Conservation (phyloP, 1,140 invertebrate genomes). For the Zaprionus ghesquierei region DNA sequence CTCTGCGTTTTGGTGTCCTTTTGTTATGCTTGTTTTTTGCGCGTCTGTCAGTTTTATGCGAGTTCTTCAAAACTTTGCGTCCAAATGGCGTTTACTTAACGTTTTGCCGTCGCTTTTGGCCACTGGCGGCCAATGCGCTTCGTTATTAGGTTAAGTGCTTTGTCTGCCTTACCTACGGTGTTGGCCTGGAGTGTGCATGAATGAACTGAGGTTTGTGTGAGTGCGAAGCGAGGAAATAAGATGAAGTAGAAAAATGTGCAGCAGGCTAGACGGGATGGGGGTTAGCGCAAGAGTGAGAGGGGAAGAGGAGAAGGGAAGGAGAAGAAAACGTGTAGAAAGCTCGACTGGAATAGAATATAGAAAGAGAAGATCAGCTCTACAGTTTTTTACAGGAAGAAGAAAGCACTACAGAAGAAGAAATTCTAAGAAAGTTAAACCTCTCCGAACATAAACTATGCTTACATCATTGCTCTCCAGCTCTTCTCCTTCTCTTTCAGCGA, state of each 20-base stretch:
- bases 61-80: constrained; percentile 75
- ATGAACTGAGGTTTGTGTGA: not conserved
- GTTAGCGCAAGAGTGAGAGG: not conserved
- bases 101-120: constrained; percentile 54
- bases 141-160: constrained; percentile 77
- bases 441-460: too few species aligned
- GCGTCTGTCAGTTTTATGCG: constrained; percentile 77
- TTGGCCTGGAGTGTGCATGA: not conserved
- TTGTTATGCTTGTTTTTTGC: constrained; percentile 22
- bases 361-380: not conserved
- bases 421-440: too few species aligned
- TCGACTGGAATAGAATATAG: not conserved
- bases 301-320: not conserved
- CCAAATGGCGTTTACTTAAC: constrained; percentile 77
- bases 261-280: too few species aligned
- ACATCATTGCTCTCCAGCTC: too few species aligned
- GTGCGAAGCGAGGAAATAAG: not conserved
- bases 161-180: not conserved
- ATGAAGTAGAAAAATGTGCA: not conserved
- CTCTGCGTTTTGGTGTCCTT: not conserved
- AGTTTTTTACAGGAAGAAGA: too few species aligned
- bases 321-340: too few species aligned
- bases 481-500: too few species aligned
- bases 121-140: constrained; percentile 32
- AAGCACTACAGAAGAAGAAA: too few species aligned